Evolutionary conservation across 1,140 invertebrate species (phyloP).

Genomic region (Teleopsis dalmanni): DNA sequence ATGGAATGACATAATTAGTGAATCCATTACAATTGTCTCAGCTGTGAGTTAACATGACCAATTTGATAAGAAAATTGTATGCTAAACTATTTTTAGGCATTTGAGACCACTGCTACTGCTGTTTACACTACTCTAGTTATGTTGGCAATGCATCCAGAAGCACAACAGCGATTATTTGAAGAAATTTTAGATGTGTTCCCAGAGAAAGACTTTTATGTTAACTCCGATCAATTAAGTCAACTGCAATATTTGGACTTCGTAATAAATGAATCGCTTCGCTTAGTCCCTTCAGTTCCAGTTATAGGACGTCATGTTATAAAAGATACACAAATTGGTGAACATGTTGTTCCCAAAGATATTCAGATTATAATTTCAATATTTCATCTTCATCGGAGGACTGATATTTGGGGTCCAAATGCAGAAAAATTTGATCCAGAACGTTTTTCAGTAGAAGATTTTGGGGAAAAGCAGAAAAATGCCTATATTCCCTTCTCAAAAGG

Average conservation of each 20-base stretch:
- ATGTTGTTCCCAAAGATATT: conserved; percentile 10
- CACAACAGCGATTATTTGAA: conserved; percentile 12
- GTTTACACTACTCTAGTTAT: conserved; percentile 9
- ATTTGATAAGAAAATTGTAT: neutral
- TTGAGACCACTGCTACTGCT: conserved; percentile 9
- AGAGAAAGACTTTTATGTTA: neutral
- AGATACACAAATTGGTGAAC: neutral
- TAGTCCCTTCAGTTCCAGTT: conserved; percentile 15
- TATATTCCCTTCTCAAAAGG: conserved; percentile 55
- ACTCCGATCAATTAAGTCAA: conserved; percentile 11
- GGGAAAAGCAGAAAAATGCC: conserved; percentile 37
- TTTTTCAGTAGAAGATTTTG: conserved; percentile 45
- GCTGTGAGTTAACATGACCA: conserved; percentile 1
- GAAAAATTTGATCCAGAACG: conserved; percentile 53
- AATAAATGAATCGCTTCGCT: conserved; percentile 14
- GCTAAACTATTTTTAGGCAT: conserved; percentile 6
- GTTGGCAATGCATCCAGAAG: conserved; percentile 16
- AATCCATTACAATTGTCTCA: conserved; percentile 7
- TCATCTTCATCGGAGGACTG: conserved; percentile 25
- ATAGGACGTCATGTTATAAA: conserved; percentile 7
- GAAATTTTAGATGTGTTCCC: conserved; percentile 10
- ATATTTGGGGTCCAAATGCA: conserved; percentile 46
- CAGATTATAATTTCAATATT: conserved; percentile 12
- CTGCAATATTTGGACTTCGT: conserved; percentile 16
- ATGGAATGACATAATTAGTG: conserved; percentile 3